Evolutionary conservation across 2,888 invertebrate species (phyloP).

Genomic region (Acanthacorydalis orientalis): DNA sequence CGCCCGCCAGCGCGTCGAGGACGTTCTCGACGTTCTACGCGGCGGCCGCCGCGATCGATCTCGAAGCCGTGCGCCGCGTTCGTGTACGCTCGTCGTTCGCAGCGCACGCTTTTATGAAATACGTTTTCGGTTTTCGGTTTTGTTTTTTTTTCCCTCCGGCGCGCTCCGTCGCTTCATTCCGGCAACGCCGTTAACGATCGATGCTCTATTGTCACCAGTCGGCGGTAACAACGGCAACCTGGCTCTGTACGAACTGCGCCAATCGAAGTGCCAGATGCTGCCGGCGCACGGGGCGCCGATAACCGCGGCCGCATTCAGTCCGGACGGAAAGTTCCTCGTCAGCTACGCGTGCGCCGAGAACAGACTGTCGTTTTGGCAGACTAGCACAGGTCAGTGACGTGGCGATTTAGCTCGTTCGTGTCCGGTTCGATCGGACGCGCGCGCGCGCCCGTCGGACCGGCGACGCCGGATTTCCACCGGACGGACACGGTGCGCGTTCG

Average conservation of each 20-base stretch:
- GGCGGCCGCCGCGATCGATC: no score
- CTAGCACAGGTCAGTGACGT: slow-evolving; percentile 52
- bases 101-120: neutral
- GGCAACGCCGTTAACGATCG: neutral
- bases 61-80: no score
- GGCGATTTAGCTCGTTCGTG: neutral
- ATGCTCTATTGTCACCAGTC: slow-evolving; percentile 30
- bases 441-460: no score
- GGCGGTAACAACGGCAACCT: slow-evolving; percentile 86
- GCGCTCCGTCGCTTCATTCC: neutral
- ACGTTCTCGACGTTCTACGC: no score
- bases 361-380: slow-evolving; percentile 96
- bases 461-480: slow-evolving; percentile 58
- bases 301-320: slow-evolving; percentile 88
- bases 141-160: neutral
- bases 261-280: slow-evolving; percentile 86
- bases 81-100: no score
- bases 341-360: slow-evolving; percentile 92
- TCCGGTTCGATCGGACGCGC: neutral
- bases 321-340: slow-evolving; percentile 92
- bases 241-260: slow-evolving; percentile 89
- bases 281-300: slow-evolving; percentile 80
- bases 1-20: no score
- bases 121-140: neutral
- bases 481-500: slow-evolving; percentile 67